Evolutionary conservation across 92 coral and sea anemone genomes (phyloP), one percentile per base, ranked within the genome.

Genomic region (Scolanthus callimorphus): DNA sequence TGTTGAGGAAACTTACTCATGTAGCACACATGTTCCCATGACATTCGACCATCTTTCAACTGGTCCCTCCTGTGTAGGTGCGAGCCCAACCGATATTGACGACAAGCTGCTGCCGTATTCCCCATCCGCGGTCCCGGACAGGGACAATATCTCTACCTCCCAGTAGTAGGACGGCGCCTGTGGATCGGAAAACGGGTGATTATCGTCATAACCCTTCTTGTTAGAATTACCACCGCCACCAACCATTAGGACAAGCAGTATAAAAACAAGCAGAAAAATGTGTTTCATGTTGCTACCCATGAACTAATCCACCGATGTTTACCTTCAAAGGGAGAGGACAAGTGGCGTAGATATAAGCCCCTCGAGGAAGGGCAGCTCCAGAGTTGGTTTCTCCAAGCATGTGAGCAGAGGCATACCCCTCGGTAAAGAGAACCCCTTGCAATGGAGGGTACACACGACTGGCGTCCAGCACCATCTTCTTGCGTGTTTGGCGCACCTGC

Each of bases 141-240:
- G 70, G 17, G 96, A 88, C 22, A 79, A 57, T 26, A 92, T 63
- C 74, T 92, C 98, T 38, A 73, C 83, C 57, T 92, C 98, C 98
- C 98, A 92, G 73, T 92, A 92, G 67, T 74, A 92, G 3, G 98
- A 92, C 4, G 92, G 89, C 6, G 88, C 88, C 98, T 92, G 67
- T n/a, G n/a, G n/a, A n/a, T n/a, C n/a, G n/a, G n/a, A n/a, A n/a
- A n/a, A n/a, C n/a, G n/a, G n/a, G n/a, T n/a, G n/a, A n/a, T n/a
- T n/a, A n/a, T n/a, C n/a, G n/a, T n/a, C n/a, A n/a, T n/a, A n/a
- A n/a, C n/a, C n/a, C n/a, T n/a, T n/a, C n/a, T n/a, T n/a, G n/a
- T n/a, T n/a, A n/a, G n/a, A n/a, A n/a, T n/a, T n/a, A n/a, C n/a
- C n/a, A n/a, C n/a, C n/a, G n/a, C n/a, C n/a, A n/a, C n/a, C n/a